A percentile compares a stretch with the other conserved stretches of the same genome.
Evolutionary conservation across 35 echinoderm and acorn worm genomes (phyloP).

Genomic region (Apostichopus japonicus): DNA sequence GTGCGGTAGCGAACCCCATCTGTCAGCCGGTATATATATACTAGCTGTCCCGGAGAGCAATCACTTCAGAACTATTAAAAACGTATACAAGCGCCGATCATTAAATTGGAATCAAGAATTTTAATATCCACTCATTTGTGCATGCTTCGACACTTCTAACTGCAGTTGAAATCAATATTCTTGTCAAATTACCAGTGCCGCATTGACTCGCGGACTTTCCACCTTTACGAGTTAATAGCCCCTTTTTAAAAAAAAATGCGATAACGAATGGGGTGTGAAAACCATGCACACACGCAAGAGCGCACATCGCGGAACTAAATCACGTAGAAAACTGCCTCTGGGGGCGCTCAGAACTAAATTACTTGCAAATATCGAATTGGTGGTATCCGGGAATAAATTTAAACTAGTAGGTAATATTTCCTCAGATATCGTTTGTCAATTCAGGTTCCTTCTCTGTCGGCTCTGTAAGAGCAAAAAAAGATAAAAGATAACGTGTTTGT

Average conservation of each 20-base stretch:
- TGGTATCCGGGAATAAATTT: background rate
- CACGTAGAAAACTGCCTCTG: conserved; percentile 39
- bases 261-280: conserved; percentile 14
- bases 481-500: background rate
- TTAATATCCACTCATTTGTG: conserved; percentile 47
- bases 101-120: conserved; percentile 54
- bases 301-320: conserved; percentile 42
- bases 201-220: conserved; percentile 35
- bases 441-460: background rate
- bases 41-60: background rate
- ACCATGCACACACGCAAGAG: conserved; percentile 36
- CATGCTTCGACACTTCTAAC: conserved; percentile 47
- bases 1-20: conserved; percentile 11
- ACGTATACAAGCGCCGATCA: conserved; percentile 45
- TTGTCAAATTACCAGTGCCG: conserved; percentile 47
- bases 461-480: background rate
- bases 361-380: conserved; percentile 33
- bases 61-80: conserved; percentile 52
- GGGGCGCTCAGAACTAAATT: conserved; percentile 37
- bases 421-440: background rate
- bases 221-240: conserved; percentile 50
- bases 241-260: conserved; percentile 4
- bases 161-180: conserved; percentile 44
- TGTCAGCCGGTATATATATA: conserved; percentile 6
- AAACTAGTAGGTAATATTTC: background rate